Evolutionary conservation across 2,113 vertebrate species (phyloP).

Genomic region (Calyptommatus sinebrachiatus): DNA sequence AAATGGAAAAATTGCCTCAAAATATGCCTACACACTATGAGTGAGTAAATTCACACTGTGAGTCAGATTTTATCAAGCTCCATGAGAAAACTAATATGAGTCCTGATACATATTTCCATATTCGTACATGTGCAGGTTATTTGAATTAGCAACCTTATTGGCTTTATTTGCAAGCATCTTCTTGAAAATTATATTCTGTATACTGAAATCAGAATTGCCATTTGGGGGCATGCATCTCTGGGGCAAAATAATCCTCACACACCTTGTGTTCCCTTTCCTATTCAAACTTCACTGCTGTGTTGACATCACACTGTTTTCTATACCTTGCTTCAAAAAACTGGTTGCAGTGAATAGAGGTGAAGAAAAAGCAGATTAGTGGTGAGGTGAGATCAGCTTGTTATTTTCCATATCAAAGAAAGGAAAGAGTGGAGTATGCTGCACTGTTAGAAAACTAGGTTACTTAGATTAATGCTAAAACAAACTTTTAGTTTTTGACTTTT

Average conservation of each 20-base stretch:
- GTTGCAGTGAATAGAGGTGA: neutral
- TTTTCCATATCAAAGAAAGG: no score
- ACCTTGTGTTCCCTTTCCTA: neutral
- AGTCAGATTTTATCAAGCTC: neutral
- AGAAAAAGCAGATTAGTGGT: neutral
- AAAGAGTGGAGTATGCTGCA: neutral
- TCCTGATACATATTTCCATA: neutral
- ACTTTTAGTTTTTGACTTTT: neutral
- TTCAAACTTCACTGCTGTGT: neutral
- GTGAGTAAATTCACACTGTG: neutral
- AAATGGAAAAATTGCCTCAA: neutral
- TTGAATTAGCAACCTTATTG: neutral
- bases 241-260: neutral
- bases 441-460: neutral
- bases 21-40: neutral
- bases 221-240: neutral
- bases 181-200: neutral
- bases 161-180: neutral
- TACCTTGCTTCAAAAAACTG: neutral
- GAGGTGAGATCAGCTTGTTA: neutral
- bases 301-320: neutral
- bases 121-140: neutral
- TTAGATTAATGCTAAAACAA: neutral
- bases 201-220: neutral
- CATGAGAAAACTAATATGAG: neutral